Base-by-base conservation (phyloP, 2,113 vertebrate species). In the Proterorhinus semilunaris region DNA sequence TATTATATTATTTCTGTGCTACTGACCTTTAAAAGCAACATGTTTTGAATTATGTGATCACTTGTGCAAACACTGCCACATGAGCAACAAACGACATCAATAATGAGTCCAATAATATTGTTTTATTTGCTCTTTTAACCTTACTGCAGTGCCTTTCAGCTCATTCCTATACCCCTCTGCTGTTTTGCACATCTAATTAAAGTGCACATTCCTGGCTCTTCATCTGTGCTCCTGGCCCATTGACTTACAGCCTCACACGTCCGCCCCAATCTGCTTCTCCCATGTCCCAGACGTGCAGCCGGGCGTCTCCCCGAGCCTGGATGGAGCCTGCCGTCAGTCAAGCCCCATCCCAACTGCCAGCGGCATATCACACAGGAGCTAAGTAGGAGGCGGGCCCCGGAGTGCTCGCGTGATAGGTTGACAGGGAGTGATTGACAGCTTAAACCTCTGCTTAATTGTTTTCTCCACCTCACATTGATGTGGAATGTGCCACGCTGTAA, bases 391-490 rank as follows among this genome's bases (percentile, higher is more conserved):
- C 72, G 86, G 89, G 88, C 87, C 89, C 68, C 80, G 78, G 77
- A 82, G 84, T 82, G 72, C 72, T 71, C 81, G 78, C 84, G 87
- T 91, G 91, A 92, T 89, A 87, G 88, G 85, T 86, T 86, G 86
- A 90, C 84, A 87, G 83, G 83, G 43, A 70, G 16, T 88, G 90
- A 92, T 83, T 92, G 91, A 82, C 91, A 87, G 86, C 83, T 92
- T 89, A 92, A 92, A 88, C 80, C 86, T 88, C 71, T 84, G 86
- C 81, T 91, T 92, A 92, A 93, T 92, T 92, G 88, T 91, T 78
- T 88, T 78, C 86, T 85, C 79, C 81, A 75, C 69, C 79, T 88
- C 81, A 71, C 79, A 79, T 81, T 87, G 85, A 85, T 86, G 84
- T 68, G 72, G 80, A 85, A 83, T 80, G 78, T 76, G 76, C 72